A percentile compares a stretch with the other conserved stretches of the same genome.
phyloP scores from a whole-genome alignment of 2,797 vertebrate species.

The Clamator glandarius region DNA sequence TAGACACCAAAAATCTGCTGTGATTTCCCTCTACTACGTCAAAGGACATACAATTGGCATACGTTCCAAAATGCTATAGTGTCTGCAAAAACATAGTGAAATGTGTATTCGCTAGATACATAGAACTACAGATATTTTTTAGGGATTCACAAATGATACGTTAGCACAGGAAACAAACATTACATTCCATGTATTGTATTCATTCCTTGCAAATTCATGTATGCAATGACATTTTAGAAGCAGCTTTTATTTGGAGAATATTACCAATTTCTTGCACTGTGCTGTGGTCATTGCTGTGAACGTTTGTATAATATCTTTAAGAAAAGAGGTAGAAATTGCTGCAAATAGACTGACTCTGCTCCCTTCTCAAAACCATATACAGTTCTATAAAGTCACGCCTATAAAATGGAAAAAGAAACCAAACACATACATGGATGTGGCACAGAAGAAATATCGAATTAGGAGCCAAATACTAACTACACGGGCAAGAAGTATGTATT shows the following conservation, averaged over 20 bases:
- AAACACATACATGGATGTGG: fast-evolving
- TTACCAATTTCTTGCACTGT: not conserved
- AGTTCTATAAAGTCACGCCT: not conserved
- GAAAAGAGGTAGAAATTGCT: not conserved
- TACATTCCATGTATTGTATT: not conserved
- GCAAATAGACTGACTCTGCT: not conserved
- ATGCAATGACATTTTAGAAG: not conserved
- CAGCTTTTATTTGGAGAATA: not conserved
- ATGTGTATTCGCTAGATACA: not conserved
- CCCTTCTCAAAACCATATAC: not conserved
- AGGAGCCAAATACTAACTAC: not conserved
- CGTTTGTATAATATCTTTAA: not conserved
- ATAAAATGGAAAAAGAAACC: not conserved
- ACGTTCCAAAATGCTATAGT: not conserved
- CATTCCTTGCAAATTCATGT: not conserved
- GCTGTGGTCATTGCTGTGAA: not conserved
- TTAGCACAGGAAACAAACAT: not conserved
- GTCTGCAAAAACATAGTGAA: not conserved
- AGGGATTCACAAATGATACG: not conserved
- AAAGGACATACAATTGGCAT: not conserved
- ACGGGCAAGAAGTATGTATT: fast-evolving
- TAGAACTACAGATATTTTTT: not conserved
- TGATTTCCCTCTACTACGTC: not conserved
- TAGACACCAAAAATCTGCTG: not conserved
- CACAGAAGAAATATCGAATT: not conserved